Percentiles rank a stretch among this genome's conserved stretches.
These are phyloP conservation scores for Mormyrus proboscirostris DNA, from an alignment of 2,797 vertebrate species.

Conservation along the genomic window DNA sequence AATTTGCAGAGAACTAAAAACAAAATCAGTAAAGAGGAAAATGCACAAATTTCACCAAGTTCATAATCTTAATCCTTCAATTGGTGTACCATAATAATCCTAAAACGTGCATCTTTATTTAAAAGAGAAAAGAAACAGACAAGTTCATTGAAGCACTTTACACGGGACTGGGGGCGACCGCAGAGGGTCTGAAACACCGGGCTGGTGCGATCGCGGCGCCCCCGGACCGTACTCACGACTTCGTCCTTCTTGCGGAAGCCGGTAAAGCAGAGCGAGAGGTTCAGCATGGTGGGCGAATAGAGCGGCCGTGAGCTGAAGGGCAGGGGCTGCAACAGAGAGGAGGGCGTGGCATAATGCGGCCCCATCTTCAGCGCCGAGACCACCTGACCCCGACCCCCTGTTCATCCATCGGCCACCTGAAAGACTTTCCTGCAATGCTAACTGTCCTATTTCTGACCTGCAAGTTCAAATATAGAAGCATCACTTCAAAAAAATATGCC, in stretches of 20 bases:
- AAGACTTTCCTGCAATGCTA: neutral
- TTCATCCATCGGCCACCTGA: neutral
- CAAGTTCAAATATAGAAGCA: constrained; percentile 3
- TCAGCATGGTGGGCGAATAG: constrained; percentile 84
- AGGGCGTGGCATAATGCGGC: neutral
- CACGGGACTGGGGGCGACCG: neutral
- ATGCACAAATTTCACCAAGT: neutral
- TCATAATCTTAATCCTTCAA: neutral
- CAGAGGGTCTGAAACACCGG: neutral
- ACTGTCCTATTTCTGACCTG: neutral
- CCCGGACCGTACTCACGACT: constrained; percentile 67
- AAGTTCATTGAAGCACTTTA: neutral
- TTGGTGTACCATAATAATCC: neutral
- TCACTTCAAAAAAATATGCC: neutral
- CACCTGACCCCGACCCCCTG: neutral
- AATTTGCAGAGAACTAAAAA: neutral
- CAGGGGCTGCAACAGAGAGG: constrained; percentile 62
- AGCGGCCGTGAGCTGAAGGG: constrained; percentile 86
- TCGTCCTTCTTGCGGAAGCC: constrained; percentile 93
- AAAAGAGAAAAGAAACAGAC: neutral
- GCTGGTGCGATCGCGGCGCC: neutral
- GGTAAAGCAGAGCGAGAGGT: constrained; percentile 88
- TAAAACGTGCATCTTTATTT: neutral
- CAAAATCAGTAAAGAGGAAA: neutral
- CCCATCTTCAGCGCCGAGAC: neutral